Percentiles rank a stretch among this genome's conserved stretches.
phyloP scores from a whole-genome alignment of 2,797 vertebrate genomes.

The Echeneis naucrates region DNA sequence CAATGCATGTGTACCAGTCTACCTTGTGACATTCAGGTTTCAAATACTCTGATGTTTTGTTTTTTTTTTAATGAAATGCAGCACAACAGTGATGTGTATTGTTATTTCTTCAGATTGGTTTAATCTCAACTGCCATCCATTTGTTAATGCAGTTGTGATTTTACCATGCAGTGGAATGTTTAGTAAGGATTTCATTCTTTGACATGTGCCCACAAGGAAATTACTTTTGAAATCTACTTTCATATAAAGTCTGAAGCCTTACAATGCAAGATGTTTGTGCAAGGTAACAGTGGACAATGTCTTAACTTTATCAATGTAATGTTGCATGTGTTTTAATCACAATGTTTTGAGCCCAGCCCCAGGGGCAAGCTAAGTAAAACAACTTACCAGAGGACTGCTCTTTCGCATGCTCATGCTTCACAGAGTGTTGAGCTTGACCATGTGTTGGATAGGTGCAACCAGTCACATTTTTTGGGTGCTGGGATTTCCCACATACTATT shows the following conservation, averaged over 20 bases:
- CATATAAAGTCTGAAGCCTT: not conserved
- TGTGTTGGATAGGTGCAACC: conserved; percentile 29
- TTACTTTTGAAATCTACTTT: not conserved
- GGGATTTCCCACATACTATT: conserved; percentile 64
- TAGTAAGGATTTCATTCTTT: not conserved
- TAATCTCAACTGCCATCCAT: not conserved
- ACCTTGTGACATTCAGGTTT: not conserved
- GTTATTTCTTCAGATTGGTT: not conserved
- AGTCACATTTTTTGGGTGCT: conserved; percentile 32
- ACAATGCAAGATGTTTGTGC: not conserved
- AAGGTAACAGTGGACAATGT: conserved; percentile 1
- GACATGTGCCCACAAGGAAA: not conserved
- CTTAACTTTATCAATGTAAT: conserved; percentile 6
- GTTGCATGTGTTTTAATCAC: conserved; percentile 16
- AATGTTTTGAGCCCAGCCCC: conserved; percentile 1
- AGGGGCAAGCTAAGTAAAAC: not conserved
- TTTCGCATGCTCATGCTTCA: conserved; percentile 10
- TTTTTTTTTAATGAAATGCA: not conserved
- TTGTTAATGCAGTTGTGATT: not conserved
- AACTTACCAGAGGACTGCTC: conserved; percentile 53
- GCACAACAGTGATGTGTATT: not conserved
- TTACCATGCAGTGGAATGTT: not conserved
- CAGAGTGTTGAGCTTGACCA: conserved; percentile 18
- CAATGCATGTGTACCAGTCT: not conserved
- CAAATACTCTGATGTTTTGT: not conserved